phyloP scores from a whole-genome alignment of 2,797 vertebrate genomes.

The Macroramphosus scolopax region DNA sequence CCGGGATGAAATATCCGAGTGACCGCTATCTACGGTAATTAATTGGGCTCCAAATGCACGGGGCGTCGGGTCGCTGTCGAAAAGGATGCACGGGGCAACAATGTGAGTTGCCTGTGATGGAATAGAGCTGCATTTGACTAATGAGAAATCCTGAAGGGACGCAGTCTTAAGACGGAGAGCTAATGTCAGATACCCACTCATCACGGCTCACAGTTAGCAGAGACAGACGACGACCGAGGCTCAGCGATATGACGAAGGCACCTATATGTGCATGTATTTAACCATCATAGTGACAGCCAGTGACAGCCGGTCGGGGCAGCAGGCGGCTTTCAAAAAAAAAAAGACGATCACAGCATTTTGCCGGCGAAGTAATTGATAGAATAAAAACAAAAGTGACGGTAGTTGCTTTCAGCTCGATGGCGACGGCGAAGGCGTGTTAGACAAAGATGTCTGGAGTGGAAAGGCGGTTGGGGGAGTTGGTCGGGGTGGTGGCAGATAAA shows the following conservation, averaged over 20 bases:
- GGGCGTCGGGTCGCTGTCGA: slow-evolving; percentile 44
- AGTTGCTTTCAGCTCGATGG: slow-evolving; percentile 41
- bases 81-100: slow-evolving; percentile 39
- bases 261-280: slow-evolving; percentile 18
- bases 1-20: slow-evolving; percentile 38
- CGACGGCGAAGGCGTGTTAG: slow-evolving; percentile 44
- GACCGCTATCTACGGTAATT: slow-evolving; percentile 39
- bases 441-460: slow-evolving; percentile 66
- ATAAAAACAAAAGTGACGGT: slow-evolving; percentile 60
- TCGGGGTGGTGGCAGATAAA: slow-evolving; percentile 70
- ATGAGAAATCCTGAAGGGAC: slow-evolving; percentile 47
- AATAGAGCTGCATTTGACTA: slow-evolving; percentile 56
- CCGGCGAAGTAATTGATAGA: slow-evolving; percentile 46
- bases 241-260: slow-evolving; percentile 37
- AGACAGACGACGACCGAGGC: slow-evolving; percentile 33
- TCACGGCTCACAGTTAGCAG: slow-evolving; percentile 36
- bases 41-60: slow-evolving; percentile 44
- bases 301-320: no score
- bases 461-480: slow-evolving; percentile 7
- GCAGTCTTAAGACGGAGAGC: slow-evolving; percentile 48
- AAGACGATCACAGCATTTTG: slow-evolving; percentile 34
- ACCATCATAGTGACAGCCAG: slow-evolving; percentile 32
- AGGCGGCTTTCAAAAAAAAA: slow-evolving; percentile 26
- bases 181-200: slow-evolving; percentile 32
- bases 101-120: slow-evolving; percentile 33